Conservation (phyloP, 2,888 invertebrate species). For the Drosophila peninsularis region DNA sequence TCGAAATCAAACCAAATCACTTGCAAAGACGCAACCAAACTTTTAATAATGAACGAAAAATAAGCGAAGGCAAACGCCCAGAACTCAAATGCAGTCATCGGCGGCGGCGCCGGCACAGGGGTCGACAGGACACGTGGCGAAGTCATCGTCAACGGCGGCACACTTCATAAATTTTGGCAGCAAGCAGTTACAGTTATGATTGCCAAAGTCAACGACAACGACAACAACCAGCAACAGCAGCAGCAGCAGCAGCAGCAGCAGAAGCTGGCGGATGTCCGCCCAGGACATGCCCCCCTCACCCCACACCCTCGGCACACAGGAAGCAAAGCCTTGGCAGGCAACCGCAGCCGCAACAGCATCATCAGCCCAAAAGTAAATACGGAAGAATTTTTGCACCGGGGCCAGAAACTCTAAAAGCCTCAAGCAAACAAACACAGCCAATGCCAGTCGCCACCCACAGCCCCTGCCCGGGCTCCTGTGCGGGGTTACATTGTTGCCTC, state of each 20-base stretch:
- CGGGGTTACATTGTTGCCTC: slow-evolving; percentile 51
- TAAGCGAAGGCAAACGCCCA: slow-evolving; percentile 54
- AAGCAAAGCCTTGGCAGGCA: slow-evolving; percentile 74
- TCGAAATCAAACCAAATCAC: slow-evolving; percentile 73
- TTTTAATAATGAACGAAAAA: slow-evolving; percentile 64
- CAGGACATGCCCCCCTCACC: slow-evolving; percentile 29
- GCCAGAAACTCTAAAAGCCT: slow-evolving; percentile 60
- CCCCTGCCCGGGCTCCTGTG: neutral
- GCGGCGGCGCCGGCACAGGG: slow-evolving; percentile 10
- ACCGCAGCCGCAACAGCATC: slow-evolving; percentile 45
- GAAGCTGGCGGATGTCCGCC: slow-evolving; percentile 68
- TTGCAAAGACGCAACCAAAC: slow-evolving; percentile 50
- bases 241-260: slow-evolving; percentile 16
- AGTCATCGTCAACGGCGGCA: slow-evolving; percentile 75
- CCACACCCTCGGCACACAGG: slow-evolving; percentile 28
- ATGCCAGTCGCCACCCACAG: slow-evolving; percentile 15
- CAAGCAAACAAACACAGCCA: slow-evolving; percentile 63
- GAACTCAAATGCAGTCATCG: slow-evolving; percentile 64
- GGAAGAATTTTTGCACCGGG: slow-evolving; percentile 55
- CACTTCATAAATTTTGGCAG: slow-evolving; percentile 82
- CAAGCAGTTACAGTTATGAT: slow-evolving; percentile 82
- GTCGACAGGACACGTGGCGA: slow-evolving; percentile 60
- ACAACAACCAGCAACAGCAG: slow-evolving; percentile 42
- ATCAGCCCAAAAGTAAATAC: slow-evolving; percentile 69
- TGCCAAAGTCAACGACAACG: slow-evolving; percentile 72